phyloP scores from a whole-genome alignment of 1,140 invertebrate species.

The Magallana gigas region DNA sequence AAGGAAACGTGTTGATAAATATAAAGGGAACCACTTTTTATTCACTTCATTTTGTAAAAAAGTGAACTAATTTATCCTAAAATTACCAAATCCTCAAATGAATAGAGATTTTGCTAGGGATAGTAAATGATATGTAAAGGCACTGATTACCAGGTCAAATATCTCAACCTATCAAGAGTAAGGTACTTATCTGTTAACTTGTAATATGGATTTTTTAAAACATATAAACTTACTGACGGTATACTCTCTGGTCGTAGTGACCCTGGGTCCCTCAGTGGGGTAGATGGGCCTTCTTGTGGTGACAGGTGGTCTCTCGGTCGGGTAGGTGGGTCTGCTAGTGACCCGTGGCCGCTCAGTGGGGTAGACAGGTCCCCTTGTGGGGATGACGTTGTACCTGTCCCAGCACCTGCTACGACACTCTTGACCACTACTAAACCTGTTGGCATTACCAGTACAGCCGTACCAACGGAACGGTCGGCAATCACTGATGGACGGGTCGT shows the following conservation, averaged over 20 bases:
- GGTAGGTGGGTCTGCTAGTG: neutral
- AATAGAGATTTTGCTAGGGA: too few relatives aligned
- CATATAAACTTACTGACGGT: neutral
- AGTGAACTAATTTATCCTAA: too few relatives aligned
- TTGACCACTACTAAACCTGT: constrained; percentile 64
- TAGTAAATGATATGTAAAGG: too few relatives aligned
- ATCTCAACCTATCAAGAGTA: too few relatives aligned
- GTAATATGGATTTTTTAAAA: neutral
- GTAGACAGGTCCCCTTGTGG: neutral
- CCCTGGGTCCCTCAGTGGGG: neutral
- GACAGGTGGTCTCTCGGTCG: neutral
- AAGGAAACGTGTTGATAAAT: too few relatives aligned
- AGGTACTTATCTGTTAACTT: too few relatives aligned
- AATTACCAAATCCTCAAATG: too few relatives aligned
- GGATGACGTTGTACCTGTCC: constrained; percentile 11
- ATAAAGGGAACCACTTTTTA: too few relatives aligned
- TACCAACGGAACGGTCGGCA: constrained; percentile 69
- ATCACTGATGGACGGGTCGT: constrained; percentile 67
- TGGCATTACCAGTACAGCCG: constrained; percentile 75
- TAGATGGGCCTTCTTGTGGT: neutral
- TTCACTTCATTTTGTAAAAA: too few relatives aligned
- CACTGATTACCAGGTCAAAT: too few relatives aligned
- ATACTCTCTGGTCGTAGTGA: neutral
- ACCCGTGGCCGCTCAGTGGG: neutral
- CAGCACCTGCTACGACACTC: constrained; percentile 57